Base-by-base conservation (phyloP, 2,888 invertebrate species). In the Dynastes hyllus region DNA sequence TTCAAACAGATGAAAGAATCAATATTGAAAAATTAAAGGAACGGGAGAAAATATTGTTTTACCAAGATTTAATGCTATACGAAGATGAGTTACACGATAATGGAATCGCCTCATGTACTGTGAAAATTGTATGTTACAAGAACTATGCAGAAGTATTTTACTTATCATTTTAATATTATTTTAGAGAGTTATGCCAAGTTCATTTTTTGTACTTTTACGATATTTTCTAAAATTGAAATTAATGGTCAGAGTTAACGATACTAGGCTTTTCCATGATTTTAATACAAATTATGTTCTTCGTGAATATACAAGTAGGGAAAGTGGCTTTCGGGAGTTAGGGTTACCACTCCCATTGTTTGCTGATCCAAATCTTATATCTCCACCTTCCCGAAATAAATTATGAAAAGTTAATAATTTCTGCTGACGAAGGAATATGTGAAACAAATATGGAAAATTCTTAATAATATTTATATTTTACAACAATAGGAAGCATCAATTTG, bases 61-160 rank as follows among this genome's bases (percentile, higher is more conserved):
- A 97, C 89, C 95, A 97, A 84, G 98, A 99, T 88, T 90, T 99
- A 50, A 95, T 96, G 78, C 90, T 99, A 53, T 99, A 96, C 91
- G 99, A 99, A 90, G 99, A 99, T 91, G 99, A 99, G 89, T 90
- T 99, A 67, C 98, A 98, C 87, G 99, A 99, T 90, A 97, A 99
- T 91, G 99, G 99, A 16, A 94, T 96, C 77, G 96, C 99, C 1
- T 94, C 95, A 75, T 92, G 95, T 84, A 95, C 94, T 81, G 96
- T 97, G 0, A 98, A 98, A 94, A 96, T 99, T 90, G 98, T 98
- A 91, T 93, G 93, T 91, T 51, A 67, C 53, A 45, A 27, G 45
- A 16, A 71, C 27, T 29, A 70, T 70, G 8, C 27, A n/a, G 27
- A 50, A 70, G 4, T 22, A 50, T 50, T 61, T 40, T 51, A 77